These are phyloP conservation scores for Notarius quadriscutis DNA, from an alignment of 2,113 vertebrate genomes.

Conservation along the genomic window DNA sequence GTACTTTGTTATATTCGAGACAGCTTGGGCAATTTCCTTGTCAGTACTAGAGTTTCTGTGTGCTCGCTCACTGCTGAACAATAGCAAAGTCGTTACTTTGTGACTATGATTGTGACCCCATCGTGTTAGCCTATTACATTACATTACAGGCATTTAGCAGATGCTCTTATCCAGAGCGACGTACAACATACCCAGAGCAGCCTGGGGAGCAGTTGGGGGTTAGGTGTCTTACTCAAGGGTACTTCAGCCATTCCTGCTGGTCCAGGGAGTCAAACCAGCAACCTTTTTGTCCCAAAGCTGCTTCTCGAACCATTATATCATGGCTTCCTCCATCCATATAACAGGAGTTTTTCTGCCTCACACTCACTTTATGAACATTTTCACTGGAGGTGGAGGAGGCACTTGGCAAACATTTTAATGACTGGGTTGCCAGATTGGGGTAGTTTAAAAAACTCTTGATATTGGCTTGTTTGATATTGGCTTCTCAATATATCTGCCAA, in stretches of 20 bases:
- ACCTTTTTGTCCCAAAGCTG: too few species aligned
- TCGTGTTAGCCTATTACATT: neutral
- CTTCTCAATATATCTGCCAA: too few species aligned
- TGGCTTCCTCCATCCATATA: neutral
- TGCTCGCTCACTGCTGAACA: neutral
- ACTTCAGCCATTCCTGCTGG: too few species aligned
- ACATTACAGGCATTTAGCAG: too few species aligned
- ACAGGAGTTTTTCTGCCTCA: neutral
- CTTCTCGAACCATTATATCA: too few species aligned
- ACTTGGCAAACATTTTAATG: neutral
- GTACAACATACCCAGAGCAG: too few species aligned
- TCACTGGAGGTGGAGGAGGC: neutral
- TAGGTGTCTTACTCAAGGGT: too few species aligned
- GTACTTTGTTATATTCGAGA: neutral
- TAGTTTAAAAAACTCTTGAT: neutral
- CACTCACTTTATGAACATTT: neutral
- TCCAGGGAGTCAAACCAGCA: too few species aligned
- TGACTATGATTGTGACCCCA: neutral
- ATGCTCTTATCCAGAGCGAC: too few species aligned
- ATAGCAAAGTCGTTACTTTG: neutral
- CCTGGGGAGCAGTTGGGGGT: too few species aligned
- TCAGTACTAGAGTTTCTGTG: neutral
- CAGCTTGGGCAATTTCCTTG: neutral
- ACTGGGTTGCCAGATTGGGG: neutral
- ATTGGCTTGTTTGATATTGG: too few species aligned